Percentiles rank a stretch among this genome's conserved stretches.
Conservation (phyloP, 2,113 vertebrate genomes). For the Lampris incognitus region DNA sequence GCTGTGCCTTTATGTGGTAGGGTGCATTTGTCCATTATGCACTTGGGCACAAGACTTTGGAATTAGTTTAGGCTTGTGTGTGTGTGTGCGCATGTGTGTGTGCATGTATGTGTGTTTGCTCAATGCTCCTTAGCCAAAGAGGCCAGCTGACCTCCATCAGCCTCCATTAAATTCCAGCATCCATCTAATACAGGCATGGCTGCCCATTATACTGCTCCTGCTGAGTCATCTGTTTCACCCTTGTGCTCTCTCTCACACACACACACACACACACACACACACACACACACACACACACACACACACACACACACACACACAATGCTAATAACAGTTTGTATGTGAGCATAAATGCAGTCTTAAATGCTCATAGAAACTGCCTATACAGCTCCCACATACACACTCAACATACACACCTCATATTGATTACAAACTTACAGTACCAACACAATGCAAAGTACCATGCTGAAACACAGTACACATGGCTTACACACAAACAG, state of each 20-base stretch:
- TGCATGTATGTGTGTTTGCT: neutral
- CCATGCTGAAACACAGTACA: too few species aligned
- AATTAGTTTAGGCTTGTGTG: neutral
- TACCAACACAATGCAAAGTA: too few species aligned
- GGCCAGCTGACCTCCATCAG: neutral
- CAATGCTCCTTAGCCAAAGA: neutral
- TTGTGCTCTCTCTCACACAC: neutral
- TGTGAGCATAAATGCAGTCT: too few species aligned
- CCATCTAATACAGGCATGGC: slow-evolving; percentile 12
- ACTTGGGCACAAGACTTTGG: too few species aligned
- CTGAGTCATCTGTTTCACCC: slow-evolving; percentile 34
- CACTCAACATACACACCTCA: too few species aligned
- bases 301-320: neutral
- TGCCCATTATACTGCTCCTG: neutral
- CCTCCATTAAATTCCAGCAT: slow-evolving; percentile 9
- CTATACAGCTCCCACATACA: too few species aligned
- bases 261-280: slow-evolving; percentile 1
- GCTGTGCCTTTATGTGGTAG: neutral
- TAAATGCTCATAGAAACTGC: too few species aligned
- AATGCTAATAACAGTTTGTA: too few species aligned
- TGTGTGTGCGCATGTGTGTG: slow-evolving; percentile 1
- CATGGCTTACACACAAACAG: too few species aligned
- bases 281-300: slow-evolving; percentile 1
- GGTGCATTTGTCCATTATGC: neutral
- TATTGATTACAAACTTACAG: too few species aligned